Evolutionary conservation across 2,113 vertebrate species (phyloP), one percentile per base, ranked within the genome.

Genomic region (Podarcis cretensis): DNA sequence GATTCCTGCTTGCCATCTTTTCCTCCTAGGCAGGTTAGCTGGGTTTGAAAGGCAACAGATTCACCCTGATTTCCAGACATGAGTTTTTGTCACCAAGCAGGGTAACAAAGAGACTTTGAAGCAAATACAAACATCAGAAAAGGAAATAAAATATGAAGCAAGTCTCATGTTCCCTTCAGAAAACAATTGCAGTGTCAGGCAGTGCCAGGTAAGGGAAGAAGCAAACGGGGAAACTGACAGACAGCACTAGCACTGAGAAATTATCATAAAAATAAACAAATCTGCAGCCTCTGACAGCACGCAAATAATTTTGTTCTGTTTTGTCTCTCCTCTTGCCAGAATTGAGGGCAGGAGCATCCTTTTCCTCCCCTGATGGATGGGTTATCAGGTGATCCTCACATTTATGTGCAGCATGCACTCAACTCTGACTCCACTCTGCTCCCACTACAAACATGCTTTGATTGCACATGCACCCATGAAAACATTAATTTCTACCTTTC

Each of bases 11-110:
- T 94, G 40, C 94, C 89, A 91, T 35, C 9, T 59, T 35, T 83
- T 85, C 89, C 86, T 83, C 4, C 23, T 40, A 27, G 14, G 68
- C 9, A 0, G 0, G 8, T 54, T 54, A 54, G 48, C 48, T 54
- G 10, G 89, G 92, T 95, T 95, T 96, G 95, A 95, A 95, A 86
- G 93, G 95, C 91, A 95, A 96, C 93, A 94, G 93, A 92, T 94
- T 95, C 30, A 93, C 90, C 92, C 93, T 96, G 94, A 95, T 92
- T 93, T 94, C 90, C 89, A 95, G 93, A 95, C 94, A 95, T 93
- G 94, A 93, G 88, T 95, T 96, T 95, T 94, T 95, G 95, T 95
- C 94, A 96, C 94, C 94, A 94, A 95, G 92, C 92, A 95, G 94
- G 94, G 20, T 95, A 92, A 94, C 83, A 95, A 94, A 87, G 92